Evolutionary conservation across 2,888 invertebrate species (phyloP).

Genomic region (Noctua pronuba): DNA sequence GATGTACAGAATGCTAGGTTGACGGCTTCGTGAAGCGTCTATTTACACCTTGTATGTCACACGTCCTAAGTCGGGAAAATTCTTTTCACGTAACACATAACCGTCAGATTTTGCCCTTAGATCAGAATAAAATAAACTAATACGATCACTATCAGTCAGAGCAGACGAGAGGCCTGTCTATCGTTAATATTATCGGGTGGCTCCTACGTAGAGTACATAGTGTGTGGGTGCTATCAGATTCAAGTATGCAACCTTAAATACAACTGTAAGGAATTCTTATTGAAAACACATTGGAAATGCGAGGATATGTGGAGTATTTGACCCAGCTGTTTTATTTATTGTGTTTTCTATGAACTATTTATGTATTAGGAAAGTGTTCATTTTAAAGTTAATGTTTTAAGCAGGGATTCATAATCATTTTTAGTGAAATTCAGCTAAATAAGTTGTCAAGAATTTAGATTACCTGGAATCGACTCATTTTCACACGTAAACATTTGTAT

Average conservation of each 20-base stretch:
- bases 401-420: not conserved
- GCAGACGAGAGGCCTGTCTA: slow-evolving; percentile 67
- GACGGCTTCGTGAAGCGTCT: no score
- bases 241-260: slow-evolving; percentile 43
- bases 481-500: not conserved
- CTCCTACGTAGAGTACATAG: slow-evolving; percentile 65
- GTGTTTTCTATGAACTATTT: slow-evolving; percentile 23
- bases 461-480: not conserved
- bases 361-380: not conserved
- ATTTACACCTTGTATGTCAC: no score
- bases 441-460: not conserved
- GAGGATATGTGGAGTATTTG: slow-evolving; percentile 37
- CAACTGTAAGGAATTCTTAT: slow-evolving; percentile 55
- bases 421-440: not conserved
- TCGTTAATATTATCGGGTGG: slow-evolving; percentile 72
- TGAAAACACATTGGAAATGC: slow-evolving; percentile 55
- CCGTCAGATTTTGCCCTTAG: not conserved
- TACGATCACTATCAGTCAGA: slow-evolving; percentile 63
- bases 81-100: not conserved
- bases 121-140: slow-evolving; percentile 36
- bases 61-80: not conserved
- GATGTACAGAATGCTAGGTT: no score
- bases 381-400: not conserved
- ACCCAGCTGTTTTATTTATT: slow-evolving; percentile 54
- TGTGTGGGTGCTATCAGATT: slow-evolving; percentile 61